Evolutionary conservation across 2,113 vertebrate genomes (phyloP).

Genomic region (Oncorhynchus mykiss): DNA sequence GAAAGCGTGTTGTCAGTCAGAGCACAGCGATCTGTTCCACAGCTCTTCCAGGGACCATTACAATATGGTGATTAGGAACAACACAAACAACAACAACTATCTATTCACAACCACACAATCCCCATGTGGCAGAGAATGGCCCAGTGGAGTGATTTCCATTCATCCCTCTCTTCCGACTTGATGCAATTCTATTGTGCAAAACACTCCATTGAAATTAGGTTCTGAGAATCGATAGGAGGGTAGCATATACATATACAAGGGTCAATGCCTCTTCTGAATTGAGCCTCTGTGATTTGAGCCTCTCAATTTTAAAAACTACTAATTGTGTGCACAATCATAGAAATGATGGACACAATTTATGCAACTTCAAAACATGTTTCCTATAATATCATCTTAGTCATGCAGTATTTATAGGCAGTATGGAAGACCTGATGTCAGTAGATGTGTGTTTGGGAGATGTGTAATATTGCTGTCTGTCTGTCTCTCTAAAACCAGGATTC

Average conservation of each 20-base stretch:
- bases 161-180: neutral
- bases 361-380: too few relatives aligned
- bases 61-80: constrained; percentile 18
- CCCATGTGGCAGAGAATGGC: constrained; percentile 30
- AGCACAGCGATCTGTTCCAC: constrained; percentile 14
- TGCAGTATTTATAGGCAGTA: too few relatives aligned
- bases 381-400: too few relatives aligned
- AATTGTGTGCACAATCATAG: neutral
- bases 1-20: neutral
- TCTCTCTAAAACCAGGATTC: too few relatives aligned
- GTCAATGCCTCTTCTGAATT: neutral
- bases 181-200: neutral
- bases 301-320: neutral
- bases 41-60: constrained; percentile 23
- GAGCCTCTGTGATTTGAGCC: too few relatives aligned
- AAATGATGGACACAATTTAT: neutral
- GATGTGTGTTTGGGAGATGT: too few relatives aligned
- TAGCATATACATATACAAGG: neutral
- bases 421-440: too few relatives aligned
- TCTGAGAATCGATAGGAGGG: neutral
- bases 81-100: constrained; percentile 22
- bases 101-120: constrained; percentile 9
- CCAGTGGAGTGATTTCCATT: neutral
- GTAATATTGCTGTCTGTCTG: too few relatives aligned
- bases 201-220: neutral